Evolutionary conservation across 2,113 vertebrate genomes (phyloP).

Genomic region (rat (Rattus norvegicus)): GRCr8 NC_086023.1:103549501-103550000

Average conservation of each 20-base stretch:
- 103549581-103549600: neutral
- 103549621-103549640: neutral
- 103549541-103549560: neutral
- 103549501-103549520: too few species aligned
- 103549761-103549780: neutral
- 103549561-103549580: neutral
- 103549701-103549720: neutral
- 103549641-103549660: neutral
- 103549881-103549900: neutral
- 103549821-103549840: neutral
- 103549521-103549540: too few species aligned
- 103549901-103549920: neutral
- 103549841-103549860: neutral
- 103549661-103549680: neutral
- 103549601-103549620: neutral
- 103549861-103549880: neutral
- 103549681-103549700: neutral
- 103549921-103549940: neutral
- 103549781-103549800: too few species aligned
- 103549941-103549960: neutral
- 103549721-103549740: neutral
- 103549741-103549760: neutral
- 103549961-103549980: neutral
- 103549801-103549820: neutral
- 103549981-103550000: neutral